Evolutionary conservation across 2,797 vertebrate species (phyloP), one percentile per base, ranked within the genome.

Genomic region (Siniperca obscura): DNA sequence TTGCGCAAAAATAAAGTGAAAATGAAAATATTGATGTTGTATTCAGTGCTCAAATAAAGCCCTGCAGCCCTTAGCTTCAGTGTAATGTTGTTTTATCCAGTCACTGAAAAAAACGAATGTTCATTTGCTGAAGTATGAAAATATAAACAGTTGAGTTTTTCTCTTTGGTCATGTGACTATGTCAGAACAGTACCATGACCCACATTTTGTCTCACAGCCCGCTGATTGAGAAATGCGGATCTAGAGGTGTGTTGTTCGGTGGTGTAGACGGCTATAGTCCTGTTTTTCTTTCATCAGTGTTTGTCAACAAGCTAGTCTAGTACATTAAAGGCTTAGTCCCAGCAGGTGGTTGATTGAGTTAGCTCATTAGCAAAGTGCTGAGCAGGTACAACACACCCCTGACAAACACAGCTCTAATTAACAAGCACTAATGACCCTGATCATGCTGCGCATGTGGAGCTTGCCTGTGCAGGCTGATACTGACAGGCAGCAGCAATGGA

Each of bases 311-410:
- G 80, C 42, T 60, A 21, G 82, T 83, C 80, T 72, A 71, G 76
- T 89, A 90, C 79, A 88, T 91, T 93, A 90, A 88, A 78, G 73
- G 88, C 87, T 82, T 73, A 84, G 86, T 88, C 93, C 83, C 93
- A 87, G 93, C 94, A 94, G 94, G 92, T 92, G 90, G 92, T 82
- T 93, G 94, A 93, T 90, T 93, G 92, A 92, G 90, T 93, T 87
- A 91, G 90, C 88, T 94, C 93, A 94, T 94, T 94, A 93, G 87
- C 84, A 91, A 94, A 93, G 89, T 90, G 93, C 91, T 93, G 91
- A 94, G 91, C 89, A 93, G 91, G 91, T 93, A 93, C 83, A 89
- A 91, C 85, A 90, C 75, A 86, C 68, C 84, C 64, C 88, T 89
- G 84, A 92, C 84, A 86, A 93, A 93, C 89, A 91, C 78, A 68